Evolutionary conservation across 2,888 invertebrate genomes (phyloP).

Genomic region (Cephus spinipes): DNA sequence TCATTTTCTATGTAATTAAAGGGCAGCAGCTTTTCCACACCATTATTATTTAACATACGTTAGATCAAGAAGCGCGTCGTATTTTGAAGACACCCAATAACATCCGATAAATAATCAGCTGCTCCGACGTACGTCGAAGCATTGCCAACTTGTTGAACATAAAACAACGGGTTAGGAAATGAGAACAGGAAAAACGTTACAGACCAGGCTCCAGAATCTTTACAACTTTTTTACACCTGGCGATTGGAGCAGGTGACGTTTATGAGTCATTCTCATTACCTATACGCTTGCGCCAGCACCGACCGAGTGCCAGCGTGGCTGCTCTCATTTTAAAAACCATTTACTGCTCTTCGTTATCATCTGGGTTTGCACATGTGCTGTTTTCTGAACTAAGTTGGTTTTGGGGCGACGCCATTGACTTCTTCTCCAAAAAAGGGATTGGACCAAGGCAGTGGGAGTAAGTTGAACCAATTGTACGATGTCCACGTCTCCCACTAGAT

Average conservation of each 20-base stretch:
- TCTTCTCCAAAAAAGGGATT: no score
- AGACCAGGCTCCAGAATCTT: not conserved
- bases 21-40: not conserved
- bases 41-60: not conserved
- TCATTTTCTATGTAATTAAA: not conserved
- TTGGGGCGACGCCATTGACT: not conserved
- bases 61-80: not conserved
- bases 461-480: not conserved
- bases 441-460: not conserved
- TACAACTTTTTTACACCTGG: not conserved
- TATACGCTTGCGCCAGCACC: not conserved
- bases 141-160: not conserved
- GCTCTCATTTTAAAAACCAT: not conserved
- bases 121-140: not conserved
- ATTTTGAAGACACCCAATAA: not conserved
- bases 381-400: not conserved
- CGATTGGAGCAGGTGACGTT: not conserved
- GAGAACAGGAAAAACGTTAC: not conserved
- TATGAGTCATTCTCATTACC: not conserved
- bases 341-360: not conserved
- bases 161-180: not conserved
- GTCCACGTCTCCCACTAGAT: not conserved
- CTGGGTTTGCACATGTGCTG: not conserved
- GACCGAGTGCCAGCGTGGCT: not conserved
- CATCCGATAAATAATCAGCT: not conserved